Conservation (phyloP, 2,113 vertebrate species). For the Copsychus sechellarum region DNA sequence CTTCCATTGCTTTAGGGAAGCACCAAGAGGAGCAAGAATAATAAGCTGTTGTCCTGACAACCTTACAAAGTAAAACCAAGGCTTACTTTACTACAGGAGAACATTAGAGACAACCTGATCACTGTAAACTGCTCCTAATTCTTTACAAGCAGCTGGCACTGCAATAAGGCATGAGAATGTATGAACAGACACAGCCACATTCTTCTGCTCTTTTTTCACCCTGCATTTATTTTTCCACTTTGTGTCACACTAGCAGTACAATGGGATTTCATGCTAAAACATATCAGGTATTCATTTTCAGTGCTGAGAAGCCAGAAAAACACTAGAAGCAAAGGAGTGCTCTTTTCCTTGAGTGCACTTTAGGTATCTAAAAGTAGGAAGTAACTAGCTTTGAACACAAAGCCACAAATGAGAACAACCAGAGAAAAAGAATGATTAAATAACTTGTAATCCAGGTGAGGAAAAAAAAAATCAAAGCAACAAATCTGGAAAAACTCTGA, state of each 20-base stretch:
- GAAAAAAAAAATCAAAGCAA: neutral
- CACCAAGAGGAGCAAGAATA: neutral
- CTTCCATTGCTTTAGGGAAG: neutral
- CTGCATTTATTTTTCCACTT: neutral
- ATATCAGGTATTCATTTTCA: neutral
- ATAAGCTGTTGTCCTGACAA: conserved; percentile 67
- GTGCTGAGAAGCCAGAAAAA: neutral
- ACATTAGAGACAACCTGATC: neutral
- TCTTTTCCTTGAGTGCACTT: neutral
- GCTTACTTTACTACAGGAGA: neutral
- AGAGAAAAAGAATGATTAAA: neutral
- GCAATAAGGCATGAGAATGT: neutral
- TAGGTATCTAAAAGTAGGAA: neutral
- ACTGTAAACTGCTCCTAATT: neutral
- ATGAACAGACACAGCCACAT: neutral
- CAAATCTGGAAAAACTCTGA: neutral
- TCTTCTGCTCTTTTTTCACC: neutral
- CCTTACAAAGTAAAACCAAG: conserved; percentile 8
- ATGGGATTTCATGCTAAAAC: neutral
- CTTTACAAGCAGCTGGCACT: neutral
- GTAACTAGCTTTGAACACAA: neutral
- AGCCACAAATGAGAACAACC: neutral
- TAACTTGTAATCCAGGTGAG: neutral
- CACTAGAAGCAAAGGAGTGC: neutral
- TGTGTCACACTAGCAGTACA: neutral